Conservation (phyloP, 2,113 vertebrate species). For the Verasper variegatus region DNA sequence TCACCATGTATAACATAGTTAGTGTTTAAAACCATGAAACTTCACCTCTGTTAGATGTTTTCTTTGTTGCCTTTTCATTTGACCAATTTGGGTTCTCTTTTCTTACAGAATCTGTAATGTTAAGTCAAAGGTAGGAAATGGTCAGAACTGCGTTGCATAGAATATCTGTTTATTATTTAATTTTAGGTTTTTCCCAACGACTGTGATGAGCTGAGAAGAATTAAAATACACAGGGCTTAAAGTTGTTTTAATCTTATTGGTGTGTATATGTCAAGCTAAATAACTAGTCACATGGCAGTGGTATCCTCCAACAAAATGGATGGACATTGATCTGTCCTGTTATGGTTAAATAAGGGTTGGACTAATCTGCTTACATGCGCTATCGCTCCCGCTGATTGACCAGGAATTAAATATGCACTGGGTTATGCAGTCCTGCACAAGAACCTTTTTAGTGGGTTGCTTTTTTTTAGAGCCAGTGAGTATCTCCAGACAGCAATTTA, state of each 20-base stretch:
- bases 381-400: slow-evolving; percentile 72
- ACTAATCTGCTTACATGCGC: slow-evolving; percentile 75
- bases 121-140: neutral
- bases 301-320: slow-evolving; percentile 58
- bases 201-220: neutral
- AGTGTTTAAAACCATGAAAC: too few relatives aligned
- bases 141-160: neutral
- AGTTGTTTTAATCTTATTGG: slow-evolving; percentile 18
- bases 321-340: slow-evolving; percentile 64
- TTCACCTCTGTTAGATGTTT: neutral
- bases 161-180: neutral
- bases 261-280: slow-evolving; percentile 32
- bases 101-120: neutral
- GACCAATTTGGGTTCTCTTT: neutral
- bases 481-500: slow-evolving; percentile 79
- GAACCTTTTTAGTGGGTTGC: slow-evolving; percentile 62
- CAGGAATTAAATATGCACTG: slow-evolving; percentile 75
- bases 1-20: too few relatives aligned
- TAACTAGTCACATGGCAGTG: slow-evolving; percentile 25
- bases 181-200: neutral
- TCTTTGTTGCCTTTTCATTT: neutral
- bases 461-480: slow-evolving; percentile 59
- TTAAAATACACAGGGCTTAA: neutral
- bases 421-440: slow-evolving; percentile 54
- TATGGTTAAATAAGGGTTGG: slow-evolving; percentile 63